Base-by-base conservation (phyloP, 2,888 invertebrate genomes). In the Lampropteryx suffumata region DNA sequence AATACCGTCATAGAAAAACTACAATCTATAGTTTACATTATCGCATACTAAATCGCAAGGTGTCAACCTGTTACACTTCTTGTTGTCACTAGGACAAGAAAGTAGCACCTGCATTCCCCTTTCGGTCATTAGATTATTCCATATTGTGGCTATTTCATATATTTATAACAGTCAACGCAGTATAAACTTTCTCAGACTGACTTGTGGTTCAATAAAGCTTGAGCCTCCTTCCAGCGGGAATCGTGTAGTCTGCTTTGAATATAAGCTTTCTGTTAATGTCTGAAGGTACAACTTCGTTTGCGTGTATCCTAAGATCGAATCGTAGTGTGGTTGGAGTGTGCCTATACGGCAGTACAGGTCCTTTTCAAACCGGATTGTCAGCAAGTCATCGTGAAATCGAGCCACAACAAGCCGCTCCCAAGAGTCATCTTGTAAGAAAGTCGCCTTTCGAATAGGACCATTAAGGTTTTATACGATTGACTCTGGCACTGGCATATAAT, bases 381-480 rank as follows among this genome's bases (percentile, higher is more conserved):
- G 70, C 82, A 65, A 82, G 82, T 81, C 83, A 82, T 79, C 79
- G 84, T 77, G 87, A 87, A 86, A 88, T 83, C 84, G 78, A 76
- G 71, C 78, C 74, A 69, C 77, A 74, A 50, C 53, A 34, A 40
- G 55, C 55, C 55, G 41, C 58, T 49, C 61, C 59, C 53, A 49
- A 47, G 57, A 64, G 61, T 57, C 71, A 68, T 70, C 73, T 69
- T 64, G 66, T 61, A 80, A 70, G 81, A 81, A 82, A 82, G 80
- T 76, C 74, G 73, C 74, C 75, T 80, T 82, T 80, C 79, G 69
- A 79, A 73, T 67, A 55, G 43, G 53, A 62, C 66, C 62, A 69
- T 71, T 70, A 72, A 66, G 59, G 63, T 59, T 59, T 67, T 53
- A 4, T 17, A 4, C 62, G 46, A 11, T 29, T 14, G 44, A 55